Percentiles rank a stretch among this genome's conserved stretches.
Conservation (phyloP, 2,797 vertebrate species). For the Knipowitschia caucasica region DNA sequence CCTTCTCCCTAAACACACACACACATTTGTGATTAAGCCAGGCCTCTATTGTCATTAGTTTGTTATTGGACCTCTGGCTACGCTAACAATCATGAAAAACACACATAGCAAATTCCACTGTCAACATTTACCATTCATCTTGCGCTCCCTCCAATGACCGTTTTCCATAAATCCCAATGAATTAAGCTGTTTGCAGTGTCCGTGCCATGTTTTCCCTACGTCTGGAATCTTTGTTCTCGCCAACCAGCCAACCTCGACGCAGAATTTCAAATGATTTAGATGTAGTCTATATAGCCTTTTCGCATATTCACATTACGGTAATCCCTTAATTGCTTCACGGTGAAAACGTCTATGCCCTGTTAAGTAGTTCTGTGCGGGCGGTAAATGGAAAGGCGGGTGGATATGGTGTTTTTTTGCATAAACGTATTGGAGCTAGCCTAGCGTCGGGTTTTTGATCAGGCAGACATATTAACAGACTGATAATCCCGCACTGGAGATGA, state of each 20-base stretch:
- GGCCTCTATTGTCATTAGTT: slow-evolving; percentile 71
- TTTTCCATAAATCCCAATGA: slow-evolving; percentile 80
- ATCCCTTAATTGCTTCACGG: slow-evolving; percentile 81
- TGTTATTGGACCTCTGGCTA: slow-evolving; percentile 66
- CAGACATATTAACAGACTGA: slow-evolving; percentile 63
- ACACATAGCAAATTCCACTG: slow-evolving; percentile 76
- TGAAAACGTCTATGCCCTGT: slow-evolving; percentile 75
- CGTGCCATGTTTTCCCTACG: slow-evolving; percentile 51
- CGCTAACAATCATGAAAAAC: slow-evolving; percentile 74
- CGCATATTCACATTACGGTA: slow-evolving; percentile 71
- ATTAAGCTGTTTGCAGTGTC: slow-evolving; percentile 75
- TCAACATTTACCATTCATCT: slow-evolving; percentile 82
- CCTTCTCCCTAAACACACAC: slow-evolving; percentile 60
- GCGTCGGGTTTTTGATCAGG: slow-evolving; percentile 70
- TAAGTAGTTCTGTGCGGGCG: slow-evolving; percentile 73
- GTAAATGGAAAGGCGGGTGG: slow-evolving; percentile 74
- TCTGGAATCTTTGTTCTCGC: slow-evolving; percentile 55
- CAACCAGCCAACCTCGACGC: slow-evolving; percentile 3
- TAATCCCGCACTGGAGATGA: slow-evolving; percentile 74
- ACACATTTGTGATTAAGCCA: slow-evolving; percentile 64
- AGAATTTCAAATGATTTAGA: slow-evolving; percentile 26
- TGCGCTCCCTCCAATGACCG: slow-evolving; percentile 40
- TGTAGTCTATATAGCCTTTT: slow-evolving; percentile 34
- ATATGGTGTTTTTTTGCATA: slow-evolving; percentile 80
- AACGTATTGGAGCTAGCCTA: slow-evolving; percentile 73